phyloP scores from a whole-genome alignment of 2,113 vertebrate genomes.

The Empidonax traillii region DNA sequence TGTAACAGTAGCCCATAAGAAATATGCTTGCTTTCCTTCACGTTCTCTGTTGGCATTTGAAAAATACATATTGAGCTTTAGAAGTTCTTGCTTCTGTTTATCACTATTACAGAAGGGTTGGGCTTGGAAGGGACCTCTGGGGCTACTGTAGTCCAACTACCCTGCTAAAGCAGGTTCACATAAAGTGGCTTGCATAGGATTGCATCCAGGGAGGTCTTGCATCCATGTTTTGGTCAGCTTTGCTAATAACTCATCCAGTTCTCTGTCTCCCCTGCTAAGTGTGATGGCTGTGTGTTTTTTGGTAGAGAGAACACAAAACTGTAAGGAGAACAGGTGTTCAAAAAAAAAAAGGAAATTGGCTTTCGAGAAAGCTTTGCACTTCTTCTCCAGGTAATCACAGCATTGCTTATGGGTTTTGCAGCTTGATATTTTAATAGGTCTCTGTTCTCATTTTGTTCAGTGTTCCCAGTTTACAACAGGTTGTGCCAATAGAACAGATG shows the following conservation, averaged over 20 bases:
- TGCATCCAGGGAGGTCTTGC: not conserved
- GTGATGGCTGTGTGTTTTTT: not conserved
- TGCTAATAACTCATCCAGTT: not conserved
- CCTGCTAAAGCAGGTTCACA: not conserved
- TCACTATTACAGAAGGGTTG: not conserved
- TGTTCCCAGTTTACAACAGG: not conserved
- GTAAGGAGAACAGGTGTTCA: not conserved
- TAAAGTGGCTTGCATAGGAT: not conserved
- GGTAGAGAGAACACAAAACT: not conserved
- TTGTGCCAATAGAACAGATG: not conserved
- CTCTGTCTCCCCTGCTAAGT: not conserved
- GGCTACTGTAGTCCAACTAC: not conserved
- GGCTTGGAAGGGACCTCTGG: not conserved
- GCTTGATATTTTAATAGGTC: not conserved
- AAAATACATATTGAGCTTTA: not conserved
- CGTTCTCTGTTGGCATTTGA: not conserved
- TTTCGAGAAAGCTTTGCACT: not conserved
- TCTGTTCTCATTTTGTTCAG: not conserved
- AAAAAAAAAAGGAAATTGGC: not conserved
- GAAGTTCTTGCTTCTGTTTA: not conserved
- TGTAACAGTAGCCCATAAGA: not conserved
- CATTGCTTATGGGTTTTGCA: not conserved
- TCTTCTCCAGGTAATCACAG: not conserved
- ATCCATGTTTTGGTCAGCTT: not conserved
- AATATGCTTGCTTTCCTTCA: not conserved